These are phyloP conservation scores for Eumeta japonica DNA, from an alignment of 1,140 invertebrate genomes.

Conservation along the genomic window DNA sequence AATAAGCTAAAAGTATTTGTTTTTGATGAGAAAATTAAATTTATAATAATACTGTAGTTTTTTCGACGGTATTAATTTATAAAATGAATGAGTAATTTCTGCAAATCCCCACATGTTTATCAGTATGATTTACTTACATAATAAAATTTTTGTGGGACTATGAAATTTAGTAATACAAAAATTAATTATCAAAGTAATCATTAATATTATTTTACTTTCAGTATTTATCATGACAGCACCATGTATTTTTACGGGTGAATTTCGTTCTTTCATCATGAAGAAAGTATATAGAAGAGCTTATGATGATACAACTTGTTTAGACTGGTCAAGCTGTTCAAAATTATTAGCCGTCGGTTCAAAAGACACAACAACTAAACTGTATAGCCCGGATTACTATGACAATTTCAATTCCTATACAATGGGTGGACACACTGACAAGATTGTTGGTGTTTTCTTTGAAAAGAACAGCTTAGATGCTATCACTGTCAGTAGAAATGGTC, in stretches of 20 bases:
- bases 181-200: no score
- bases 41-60: no score
- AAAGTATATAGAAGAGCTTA: conserved; percentile 75
- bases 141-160: no score
- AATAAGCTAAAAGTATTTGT: no score
- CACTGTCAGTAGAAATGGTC: conserved; percentile 71
- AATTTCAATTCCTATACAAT: conserved; percentile 75
- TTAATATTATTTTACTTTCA: no score
- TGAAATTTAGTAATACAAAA: no score
- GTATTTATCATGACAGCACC: conserved; percentile 88
- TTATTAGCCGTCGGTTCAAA: conserved; percentile 82
- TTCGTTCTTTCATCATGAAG: conserved; percentile 86
- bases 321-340: conserved; percentile 91
- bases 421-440: conserved; percentile 77
- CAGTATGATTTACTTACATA: no score
- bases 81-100: no score
- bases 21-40: no score
- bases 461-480: conserved; percentile 78
- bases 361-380: conserved; percentile 82
- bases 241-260: conserved; percentile 74
- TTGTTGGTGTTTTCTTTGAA: conserved; percentile 88
- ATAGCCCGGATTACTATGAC: conserved; percentile 69
- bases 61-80: no score
- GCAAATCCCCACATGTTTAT: no score
- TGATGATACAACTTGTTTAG: conserved; percentile 80